phyloP scores from a whole-genome alignment of 2,113 vertebrate genomes.

The Megalops atlanticus region DNA sequence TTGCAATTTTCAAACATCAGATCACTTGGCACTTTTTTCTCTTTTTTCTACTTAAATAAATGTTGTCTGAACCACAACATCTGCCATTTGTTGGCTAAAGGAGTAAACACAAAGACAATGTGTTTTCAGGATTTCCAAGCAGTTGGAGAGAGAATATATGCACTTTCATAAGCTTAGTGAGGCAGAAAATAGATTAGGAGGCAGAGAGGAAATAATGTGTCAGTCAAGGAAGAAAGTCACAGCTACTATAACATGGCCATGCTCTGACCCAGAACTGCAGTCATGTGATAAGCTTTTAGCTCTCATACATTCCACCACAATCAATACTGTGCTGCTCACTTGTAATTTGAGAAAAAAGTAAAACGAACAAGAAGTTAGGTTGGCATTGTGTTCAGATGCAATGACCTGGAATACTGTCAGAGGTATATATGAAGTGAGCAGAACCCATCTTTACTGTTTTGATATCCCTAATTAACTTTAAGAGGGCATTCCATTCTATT shows the following conservation, averaged over 20 bases:
- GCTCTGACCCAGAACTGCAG: constrained; percentile 38
- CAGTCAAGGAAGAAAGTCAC: constrained; percentile 69
- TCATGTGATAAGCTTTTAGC: constrained; percentile 48
- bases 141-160: constrained; percentile 79
- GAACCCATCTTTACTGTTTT: too few species aligned
- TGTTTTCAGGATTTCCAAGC: constrained; percentile 64
- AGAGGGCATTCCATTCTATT: too few species aligned
- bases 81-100: constrained; percentile 66
- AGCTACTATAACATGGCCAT: constrained; percentile 51
- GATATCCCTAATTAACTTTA: too few species aligned
- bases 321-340: constrained; percentile 14
- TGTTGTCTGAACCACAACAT: constrained; percentile 60
- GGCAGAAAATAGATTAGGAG: constrained; percentile 85
- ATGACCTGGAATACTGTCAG: neutral
- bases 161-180: constrained; percentile 81
- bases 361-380: neutral
- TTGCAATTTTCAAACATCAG: constrained; percentile 55
- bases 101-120: constrained; percentile 66
- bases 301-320: constrained; percentile 42
- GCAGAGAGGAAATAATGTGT: constrained; percentile 76
- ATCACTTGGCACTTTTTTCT: constrained; percentile 32
- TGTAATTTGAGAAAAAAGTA: constrained; percentile 17
- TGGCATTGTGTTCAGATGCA: neutral
- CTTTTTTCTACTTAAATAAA: constrained; percentile 54
- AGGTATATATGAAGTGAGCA: too few species aligned